phyloP scores from a whole-genome alignment of 2,888 invertebrate species.

The Tiliacea citrago region DNA sequence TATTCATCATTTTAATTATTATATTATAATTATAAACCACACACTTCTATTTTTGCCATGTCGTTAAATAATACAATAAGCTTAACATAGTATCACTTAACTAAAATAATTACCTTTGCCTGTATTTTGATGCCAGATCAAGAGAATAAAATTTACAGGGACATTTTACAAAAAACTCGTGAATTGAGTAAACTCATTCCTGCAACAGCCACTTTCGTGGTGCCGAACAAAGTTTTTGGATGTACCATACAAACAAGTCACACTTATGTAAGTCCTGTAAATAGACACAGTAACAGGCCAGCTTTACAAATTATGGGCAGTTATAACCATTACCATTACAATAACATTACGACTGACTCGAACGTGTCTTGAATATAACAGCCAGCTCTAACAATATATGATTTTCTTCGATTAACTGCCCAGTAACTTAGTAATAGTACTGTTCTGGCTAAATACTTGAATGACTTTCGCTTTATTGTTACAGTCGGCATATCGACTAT shows the following conservation, averaged over 20 bases:
- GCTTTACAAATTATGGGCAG: conserved; percentile 41
- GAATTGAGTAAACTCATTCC: no score
- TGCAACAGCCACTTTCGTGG: no score
- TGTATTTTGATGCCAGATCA: no score
- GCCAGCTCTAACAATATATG: not conserved
- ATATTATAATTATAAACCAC: no score
- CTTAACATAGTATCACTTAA: no score
- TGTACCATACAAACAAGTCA: conserved; percentile 11
- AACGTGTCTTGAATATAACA: conserved; percentile 40
- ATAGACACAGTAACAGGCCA: conserved; percentile 3
- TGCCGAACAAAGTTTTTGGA: no score
- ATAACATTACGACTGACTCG: conserved; percentile 22
- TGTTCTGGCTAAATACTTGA: not conserved
- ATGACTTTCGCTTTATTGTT: not conserved
- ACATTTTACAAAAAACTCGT: no score
- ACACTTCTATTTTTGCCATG: no score
- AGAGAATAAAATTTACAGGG: no score
- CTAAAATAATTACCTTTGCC: no score
- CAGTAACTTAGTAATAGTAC: not conserved
- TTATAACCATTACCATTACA: conserved; percentile 29
- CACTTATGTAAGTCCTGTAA: conserved; percentile 1
- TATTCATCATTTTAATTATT: no score
- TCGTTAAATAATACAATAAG: no score
- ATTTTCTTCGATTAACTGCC: conserved; percentile 2
- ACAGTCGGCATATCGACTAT: not conserved